Base-by-base conservation (phyloP, 1,140 invertebrate species). In the Cydia fagiglandana region DNA sequence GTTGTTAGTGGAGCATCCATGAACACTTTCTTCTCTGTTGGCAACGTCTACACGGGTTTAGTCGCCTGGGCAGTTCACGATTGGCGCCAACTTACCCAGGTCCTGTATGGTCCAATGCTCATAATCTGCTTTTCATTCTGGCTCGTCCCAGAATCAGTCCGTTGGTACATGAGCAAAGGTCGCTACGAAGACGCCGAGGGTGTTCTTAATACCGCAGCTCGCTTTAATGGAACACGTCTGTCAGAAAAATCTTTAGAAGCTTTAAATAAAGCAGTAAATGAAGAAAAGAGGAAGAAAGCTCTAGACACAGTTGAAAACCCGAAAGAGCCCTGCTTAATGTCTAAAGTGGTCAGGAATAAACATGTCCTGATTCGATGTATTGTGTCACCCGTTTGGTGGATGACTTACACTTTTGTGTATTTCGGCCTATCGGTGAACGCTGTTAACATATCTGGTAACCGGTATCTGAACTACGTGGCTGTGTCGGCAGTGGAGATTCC, bases 351-450 rank as follows among this genome's bases (percentile, higher is more conserved):
- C 24, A 94, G 93, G 76, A 85, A 94, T 1, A 87, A 88, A 17
- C 90, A 92, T 24, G 93, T 94, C 76, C 80, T 95, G 79, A 90
- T 94, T 81, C 93, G 95, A 38, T 90, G 96, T 47, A 82, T 94
- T 2, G 94, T 94, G 38, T 94, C 95, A 61, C 95, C 93, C 30
- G 94, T 95, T 81, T 96, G 93, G 87, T 96, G 94, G 95, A 91
- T 95, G 3, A 94, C 95, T 1, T 94, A 94, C 78, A 94, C 94
- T 0, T 94, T 96, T 76, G 94, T 96, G 2, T 97, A 96, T 83
- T 97, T 96, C 81, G 96, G 96, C 0, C 83, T 97, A 9, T 96
- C 96, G 1, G 92, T 97, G 9, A 96, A 96, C 82, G 94, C 96
- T 0, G 95, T 96, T 5, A 94, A 95, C 45, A 89, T 97, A 24